Percentiles rank a stretch among this genome's conserved stretches.
Evolutionary conservation across 2,797 vertebrate genomes (phyloP).

Genomic region (Diceros bicornis): DNA sequence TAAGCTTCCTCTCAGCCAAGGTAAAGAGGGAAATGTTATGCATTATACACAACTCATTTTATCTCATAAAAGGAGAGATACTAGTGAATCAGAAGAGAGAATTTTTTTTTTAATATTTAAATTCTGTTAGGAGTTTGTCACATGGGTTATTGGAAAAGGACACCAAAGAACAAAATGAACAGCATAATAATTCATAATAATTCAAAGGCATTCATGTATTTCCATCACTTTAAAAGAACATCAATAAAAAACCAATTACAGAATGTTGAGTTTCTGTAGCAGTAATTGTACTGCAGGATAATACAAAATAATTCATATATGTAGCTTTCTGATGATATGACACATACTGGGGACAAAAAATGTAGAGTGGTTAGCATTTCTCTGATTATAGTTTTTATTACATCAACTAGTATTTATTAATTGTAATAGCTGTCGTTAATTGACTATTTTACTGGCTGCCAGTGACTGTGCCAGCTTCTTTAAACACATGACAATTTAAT

Average conservation of each 20-base stretch:
- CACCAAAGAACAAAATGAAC: background rate
- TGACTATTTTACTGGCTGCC: background rate
- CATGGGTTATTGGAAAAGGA: background rate
- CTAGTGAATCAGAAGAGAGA: background rate
- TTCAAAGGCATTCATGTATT: background rate
- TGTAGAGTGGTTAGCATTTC: background rate
- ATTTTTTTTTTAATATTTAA: background rate
- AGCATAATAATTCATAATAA: background rate
- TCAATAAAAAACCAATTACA: background rate
- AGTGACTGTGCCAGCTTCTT: background rate
- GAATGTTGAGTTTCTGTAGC: background rate
- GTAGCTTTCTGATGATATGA: background rate
- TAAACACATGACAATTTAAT: background rate
- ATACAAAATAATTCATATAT: background rate
- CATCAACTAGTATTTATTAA: background rate
- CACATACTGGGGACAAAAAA: background rate
- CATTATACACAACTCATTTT: background rate
- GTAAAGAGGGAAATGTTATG: background rate
- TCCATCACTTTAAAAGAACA: slow-evolving; percentile 17
- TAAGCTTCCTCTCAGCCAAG: background rate
- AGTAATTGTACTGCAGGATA: background rate
- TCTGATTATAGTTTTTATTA: background rate
- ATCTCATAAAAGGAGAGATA: background rate
- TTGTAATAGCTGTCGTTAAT: background rate
- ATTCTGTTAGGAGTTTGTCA: background rate